phyloP scores from a whole-genome alignment of 2,888 invertebrate species.

The Parnassius mnemosyne region DNA sequence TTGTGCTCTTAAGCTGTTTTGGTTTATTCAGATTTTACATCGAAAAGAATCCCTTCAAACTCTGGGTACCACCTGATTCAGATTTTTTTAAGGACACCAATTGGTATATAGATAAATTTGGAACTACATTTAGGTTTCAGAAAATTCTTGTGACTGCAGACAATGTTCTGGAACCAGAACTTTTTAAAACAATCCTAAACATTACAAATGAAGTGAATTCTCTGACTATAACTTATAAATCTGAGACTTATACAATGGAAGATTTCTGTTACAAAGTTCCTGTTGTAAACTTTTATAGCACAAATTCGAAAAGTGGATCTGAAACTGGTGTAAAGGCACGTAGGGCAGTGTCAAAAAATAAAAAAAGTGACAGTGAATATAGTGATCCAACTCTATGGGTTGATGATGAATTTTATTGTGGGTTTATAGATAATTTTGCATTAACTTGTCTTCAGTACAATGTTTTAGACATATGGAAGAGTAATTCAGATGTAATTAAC shows the following conservation, averaged over 20 bases:
- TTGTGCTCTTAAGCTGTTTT: slow-evolving; percentile 79
- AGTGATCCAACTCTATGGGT: slow-evolving; percentile 81
- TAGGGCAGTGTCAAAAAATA: slow-evolving; percentile 31
- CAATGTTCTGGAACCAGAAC: slow-evolving; percentile 83
- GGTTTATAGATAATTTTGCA: slow-evolving; percentile 81
- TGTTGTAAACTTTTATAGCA: slow-evolving; percentile 59
- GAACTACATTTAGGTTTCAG: slow-evolving; percentile 82
- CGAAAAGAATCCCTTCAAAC: slow-evolving; percentile 87
- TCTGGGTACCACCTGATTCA: slow-evolving; percentile 88
- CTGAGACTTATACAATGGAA: slow-evolving; percentile 46
- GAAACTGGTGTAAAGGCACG: slow-evolving; percentile 37
- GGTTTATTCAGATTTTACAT: slow-evolving; percentile 84
- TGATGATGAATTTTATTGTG: slow-evolving; percentile 82
- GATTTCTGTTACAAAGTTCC: slow-evolving; percentile 73
- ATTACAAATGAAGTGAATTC: slow-evolving; percentile 74
- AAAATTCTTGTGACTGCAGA: slow-evolving; percentile 82
- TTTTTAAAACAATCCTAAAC: slow-evolving; percentile 75
- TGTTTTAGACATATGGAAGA: slow-evolving; percentile 86
- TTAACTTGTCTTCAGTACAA: slow-evolving; percentile 82
- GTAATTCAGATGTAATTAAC: slow-evolving; percentile 73
- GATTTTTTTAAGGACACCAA: slow-evolving; percentile 85
- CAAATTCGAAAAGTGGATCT: slow-evolving; percentile 48
- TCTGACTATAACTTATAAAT: slow-evolving; percentile 50
- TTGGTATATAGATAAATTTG: slow-evolving; percentile 85
- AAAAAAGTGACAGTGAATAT: slow-evolving; percentile 47